Evolutionary conservation across 64 coral and sea anemone genomes (phyloP).

Genomic region (Trachythela sp.): DNA sequence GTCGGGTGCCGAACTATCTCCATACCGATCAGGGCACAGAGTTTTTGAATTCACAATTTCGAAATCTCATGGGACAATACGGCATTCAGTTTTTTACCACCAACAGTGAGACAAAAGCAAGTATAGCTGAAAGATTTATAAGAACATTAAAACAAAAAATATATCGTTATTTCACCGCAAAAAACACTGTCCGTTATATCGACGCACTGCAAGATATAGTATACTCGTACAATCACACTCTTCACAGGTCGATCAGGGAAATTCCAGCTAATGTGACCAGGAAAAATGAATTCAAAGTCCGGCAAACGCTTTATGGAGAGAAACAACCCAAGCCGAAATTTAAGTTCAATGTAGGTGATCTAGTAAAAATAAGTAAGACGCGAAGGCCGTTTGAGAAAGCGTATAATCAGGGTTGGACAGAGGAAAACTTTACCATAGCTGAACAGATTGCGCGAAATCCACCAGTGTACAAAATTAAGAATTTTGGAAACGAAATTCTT

Average conservation of each 20-base stretch:
- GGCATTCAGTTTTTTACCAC: too few relatives aligned
- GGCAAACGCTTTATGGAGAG: not conserved
- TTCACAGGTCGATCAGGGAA: not conserved
- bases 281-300: not conserved
- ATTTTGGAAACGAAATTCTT: slow-evolving; percentile 22
- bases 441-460: not conserved
- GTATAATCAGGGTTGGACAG: not conserved
- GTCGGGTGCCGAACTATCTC: not conserved
- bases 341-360: not conserved
- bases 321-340: not conserved
- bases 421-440: not conserved
- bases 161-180: not conserved
- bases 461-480: not conserved
- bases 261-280: not conserved
- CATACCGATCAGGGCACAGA: not conserved
- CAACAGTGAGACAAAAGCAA: too few relatives aligned
- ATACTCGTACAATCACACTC: not conserved
- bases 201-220: not conserved
- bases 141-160: not conserved
- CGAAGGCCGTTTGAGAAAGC: not conserved
- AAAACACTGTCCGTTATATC: not conserved
- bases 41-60: not conserved
- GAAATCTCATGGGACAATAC: too few relatives aligned
- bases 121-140: slow-evolving; percentile 30
- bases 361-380: not conserved